A percentile compares a stretch with the other conserved stretches of the same genome.
Conservation (phyloP, 1,140 invertebrate genomes). For the Drosophila nigrodunni region DNA sequence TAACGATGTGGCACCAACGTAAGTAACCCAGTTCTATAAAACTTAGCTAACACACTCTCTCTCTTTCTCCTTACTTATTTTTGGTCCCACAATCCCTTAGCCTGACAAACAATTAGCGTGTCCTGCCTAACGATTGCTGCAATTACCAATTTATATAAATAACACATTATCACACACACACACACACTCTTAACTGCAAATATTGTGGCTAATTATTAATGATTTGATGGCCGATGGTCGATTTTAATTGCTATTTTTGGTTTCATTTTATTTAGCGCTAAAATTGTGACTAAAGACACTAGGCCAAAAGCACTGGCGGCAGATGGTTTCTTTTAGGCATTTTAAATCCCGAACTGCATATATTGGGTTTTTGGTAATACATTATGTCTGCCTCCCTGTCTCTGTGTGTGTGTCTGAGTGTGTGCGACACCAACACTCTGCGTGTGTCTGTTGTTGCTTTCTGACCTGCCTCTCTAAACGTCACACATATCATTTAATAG, state of each 20-base stretch:
- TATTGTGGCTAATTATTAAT: conserved; percentile 36
- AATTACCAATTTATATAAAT: conserved; percentile 13
- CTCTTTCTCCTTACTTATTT: neutral
- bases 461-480: conserved; percentile 13
- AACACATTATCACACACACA: conserved; percentile 21
- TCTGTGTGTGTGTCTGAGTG: conserved; percentile 12
- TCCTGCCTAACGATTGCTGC: conserved; percentile 17
- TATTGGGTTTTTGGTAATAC: conserved; percentile 49
- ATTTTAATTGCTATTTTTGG: conserved; percentile 65
- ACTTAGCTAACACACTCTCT: neutral
- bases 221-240: conserved; percentile 14
- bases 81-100: conserved; percentile 6
- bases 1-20: conserved; percentile 92
- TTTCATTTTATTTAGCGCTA: conserved; percentile 76
- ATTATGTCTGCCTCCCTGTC: conserved; percentile 15
- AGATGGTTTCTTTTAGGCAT: conserved; percentile 85
- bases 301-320: conserved; percentile 83
- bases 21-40: conserved; percentile 78
- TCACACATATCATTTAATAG: conserved; percentile 27
- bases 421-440: neutral
- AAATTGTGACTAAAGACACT: conserved; percentile 74
- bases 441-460: conserved; percentile 27
- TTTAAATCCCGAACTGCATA: conserved; percentile 46
- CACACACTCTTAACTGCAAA: conserved; percentile 9
- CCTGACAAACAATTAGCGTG: conserved; percentile 25